A percentile compares a stretch with the other conserved stretches of the same genome.
These are phyloP conservation scores for Poecilus cupreus DNA, from an alignment of 2,888 invertebrate genomes.

Conservation along the genomic window DNA sequence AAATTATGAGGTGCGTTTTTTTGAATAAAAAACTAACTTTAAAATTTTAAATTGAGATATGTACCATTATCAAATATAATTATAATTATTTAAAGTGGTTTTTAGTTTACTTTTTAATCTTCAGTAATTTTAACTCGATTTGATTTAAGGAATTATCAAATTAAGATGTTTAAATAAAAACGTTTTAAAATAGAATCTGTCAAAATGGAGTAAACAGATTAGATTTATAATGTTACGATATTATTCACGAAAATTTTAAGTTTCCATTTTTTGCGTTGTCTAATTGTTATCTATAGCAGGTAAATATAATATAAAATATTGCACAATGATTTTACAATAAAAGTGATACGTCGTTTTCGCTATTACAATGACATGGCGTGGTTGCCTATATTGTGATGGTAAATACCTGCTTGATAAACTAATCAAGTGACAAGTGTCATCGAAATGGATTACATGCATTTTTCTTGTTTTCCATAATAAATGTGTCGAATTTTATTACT, in stretches of 20 bases:
- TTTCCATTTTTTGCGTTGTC: not conserved
- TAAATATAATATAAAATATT: not conserved
- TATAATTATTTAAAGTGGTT: no score
- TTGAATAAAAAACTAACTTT: no score
- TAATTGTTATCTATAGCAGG: not conserved
- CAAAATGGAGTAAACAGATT: conserved; percentile 60
- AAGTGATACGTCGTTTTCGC: not conserved
- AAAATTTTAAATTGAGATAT: no score
- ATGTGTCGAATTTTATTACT: not conserved
- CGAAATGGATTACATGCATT: conserved; percentile 43
- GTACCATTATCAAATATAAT: no score
- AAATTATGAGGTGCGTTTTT: no score
- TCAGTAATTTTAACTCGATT: no score
- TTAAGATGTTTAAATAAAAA: not conserved
- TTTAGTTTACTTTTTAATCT: no score
- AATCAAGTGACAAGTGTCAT: conserved; percentile 59
- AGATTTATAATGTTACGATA: conserved; percentile 13
- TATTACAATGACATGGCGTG: conserved; percentile 50
- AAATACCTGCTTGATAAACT: conserved; percentile 48
- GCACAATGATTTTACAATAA: not conserved
- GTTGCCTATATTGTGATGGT: conserved; percentile 37
- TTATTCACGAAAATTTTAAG: not conserved
- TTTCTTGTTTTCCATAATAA: conserved; percentile 23
- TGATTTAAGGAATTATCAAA: not conserved
- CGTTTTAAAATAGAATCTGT: conserved; percentile 43